phyloP scores from a whole-genome alignment of 2,888 invertebrate genomes.

The Taphrorychus bicolor region DNA sequence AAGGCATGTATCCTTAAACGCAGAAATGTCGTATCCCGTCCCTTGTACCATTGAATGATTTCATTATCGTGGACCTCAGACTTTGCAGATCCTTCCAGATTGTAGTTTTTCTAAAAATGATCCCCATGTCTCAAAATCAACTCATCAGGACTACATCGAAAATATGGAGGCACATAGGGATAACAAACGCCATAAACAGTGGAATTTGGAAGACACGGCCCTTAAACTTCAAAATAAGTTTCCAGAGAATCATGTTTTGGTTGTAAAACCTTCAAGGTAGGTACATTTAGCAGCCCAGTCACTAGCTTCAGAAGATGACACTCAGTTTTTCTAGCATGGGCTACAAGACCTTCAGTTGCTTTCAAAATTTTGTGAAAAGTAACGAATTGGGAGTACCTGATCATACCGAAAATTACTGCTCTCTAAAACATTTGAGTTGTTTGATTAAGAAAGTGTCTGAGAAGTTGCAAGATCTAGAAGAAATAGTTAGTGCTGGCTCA shows the following conservation, averaged over 20 bases:
- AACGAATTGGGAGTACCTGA: conserved; percentile 83
- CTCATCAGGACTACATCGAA: conserved; percentile 78
- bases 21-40: no score
- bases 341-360: conserved; percentile 85
- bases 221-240: conserved; percentile 72
- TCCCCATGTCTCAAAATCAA: background rate
- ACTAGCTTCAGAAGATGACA: background rate
- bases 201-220: conserved; percentile 84
- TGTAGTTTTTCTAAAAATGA: background rate
- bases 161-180: conserved; percentile 76
- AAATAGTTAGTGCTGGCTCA: background rate
- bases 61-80: no score
- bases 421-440: conserved; percentile 76
- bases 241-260: conserved; percentile 73
- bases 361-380: conserved; percentile 86
- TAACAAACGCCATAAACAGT: conserved; percentile 76
- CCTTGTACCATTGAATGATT: no score
- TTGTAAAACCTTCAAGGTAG: conserved; percentile 78
- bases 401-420: conserved; percentile 75
- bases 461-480: conserved; percentile 53
- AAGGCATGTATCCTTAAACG: no score
- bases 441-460: conserved; percentile 66
- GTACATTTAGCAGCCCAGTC: background rate
- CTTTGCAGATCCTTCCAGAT: no score
- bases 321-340: conserved; percentile 68